Evolutionary conservation across 2,113 vertebrate genomes (phyloP), one percentile per base, ranked within the genome.

Genomic region (Gavia stellata): DNA sequence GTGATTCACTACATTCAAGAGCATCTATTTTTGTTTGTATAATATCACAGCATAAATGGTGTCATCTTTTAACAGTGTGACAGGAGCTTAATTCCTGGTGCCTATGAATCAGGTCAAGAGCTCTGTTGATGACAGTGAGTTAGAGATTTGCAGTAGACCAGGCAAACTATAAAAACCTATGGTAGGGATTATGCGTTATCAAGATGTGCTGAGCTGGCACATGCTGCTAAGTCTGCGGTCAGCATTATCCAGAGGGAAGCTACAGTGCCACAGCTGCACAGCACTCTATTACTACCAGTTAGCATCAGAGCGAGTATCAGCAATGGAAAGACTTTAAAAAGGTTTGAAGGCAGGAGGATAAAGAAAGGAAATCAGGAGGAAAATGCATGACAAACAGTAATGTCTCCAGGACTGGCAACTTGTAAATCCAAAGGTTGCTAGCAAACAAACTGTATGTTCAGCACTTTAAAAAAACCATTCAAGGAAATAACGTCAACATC

Each of bases 141-240:
- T 94, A 94, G 92, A 96, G 97, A 97, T 97, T 97, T 97, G 96
- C 93, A 96, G 91, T 94, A 94, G 95, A 86, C 83, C 81, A 97
- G 93, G 90, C 78, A 97, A 95, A 95, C 97, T 96, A 95, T 97
- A 97, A 97, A 97, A 97, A 93, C 95, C 92, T 93, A 95, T 91
- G 90, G 86, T 74, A 72, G 87, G 81, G 94, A 97, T 97, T 95
- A 97, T 88, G 97, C 96, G 95, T 96, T 96, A 95, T 93, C 96
- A 97, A 97, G 96, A 97, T 97, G 90, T 97, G 96, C 97, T 97
- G 97, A 97, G 96, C 96, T 95, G 93, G 97, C 97, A 95, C 91
- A 94, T 21, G 81, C 91, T 94, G 78, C 91, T 94, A 65, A 77
- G 7, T 88, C 88, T 85, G 88, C 0, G 71, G 96, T 97, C 97